Conservation (phyloP, 2,113 vertebrate species). For the Hucho hucho region DNA sequence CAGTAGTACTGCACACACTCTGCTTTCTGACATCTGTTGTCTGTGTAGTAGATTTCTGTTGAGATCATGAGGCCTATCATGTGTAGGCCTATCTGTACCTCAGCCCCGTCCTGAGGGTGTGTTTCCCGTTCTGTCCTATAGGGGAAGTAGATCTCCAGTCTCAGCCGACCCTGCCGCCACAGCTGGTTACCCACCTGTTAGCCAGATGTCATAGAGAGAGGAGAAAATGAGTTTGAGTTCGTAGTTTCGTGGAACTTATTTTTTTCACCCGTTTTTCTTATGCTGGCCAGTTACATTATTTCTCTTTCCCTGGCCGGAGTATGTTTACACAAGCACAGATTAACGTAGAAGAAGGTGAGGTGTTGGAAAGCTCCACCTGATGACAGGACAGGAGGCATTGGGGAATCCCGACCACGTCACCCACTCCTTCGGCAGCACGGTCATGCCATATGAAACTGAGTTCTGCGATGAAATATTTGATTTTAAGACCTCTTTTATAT, state of each 20-base stretch:
- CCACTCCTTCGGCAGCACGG: slow-evolving; percentile 10
- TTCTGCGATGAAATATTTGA: slow-evolving; percentile 33
- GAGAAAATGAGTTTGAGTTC: slow-evolving; percentile 58
- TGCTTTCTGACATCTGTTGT: not conserved
- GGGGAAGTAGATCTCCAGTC: slow-evolving; percentile 61
- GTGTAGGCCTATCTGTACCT: too few species aligned
- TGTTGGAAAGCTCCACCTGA: slow-evolving; percentile 50
- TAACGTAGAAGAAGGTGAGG: slow-evolving; percentile 38
- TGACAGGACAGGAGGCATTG: slow-evolving; percentile 25
- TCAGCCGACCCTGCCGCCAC: slow-evolving; percentile 18
- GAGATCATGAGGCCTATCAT: too few species aligned
- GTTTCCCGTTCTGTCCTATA: slow-evolving; percentile 37
- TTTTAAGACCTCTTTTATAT: slow-evolving; percentile 32
- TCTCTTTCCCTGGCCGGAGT: slow-evolving; percentile 22
- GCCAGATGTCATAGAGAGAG: slow-evolving; percentile 70
- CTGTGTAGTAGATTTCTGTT: too few species aligned
- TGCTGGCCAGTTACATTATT: slow-evolving; percentile 25
- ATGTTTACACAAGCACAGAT: slow-evolving; percentile 36
- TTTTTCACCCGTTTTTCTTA: slow-evolving; percentile 34
- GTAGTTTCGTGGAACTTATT: slow-evolving; percentile 47
- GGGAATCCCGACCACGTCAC: slow-evolving; percentile 34
- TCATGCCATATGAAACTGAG: slow-evolving; percentile 30
- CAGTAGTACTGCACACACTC: not conserved
- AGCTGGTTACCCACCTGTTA: slow-evolving; percentile 72
- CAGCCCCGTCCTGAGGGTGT: not conserved